Evolutionary conservation across 2,113 vertebrate species (phyloP).

Genomic region (Redunca redunca): DNA sequence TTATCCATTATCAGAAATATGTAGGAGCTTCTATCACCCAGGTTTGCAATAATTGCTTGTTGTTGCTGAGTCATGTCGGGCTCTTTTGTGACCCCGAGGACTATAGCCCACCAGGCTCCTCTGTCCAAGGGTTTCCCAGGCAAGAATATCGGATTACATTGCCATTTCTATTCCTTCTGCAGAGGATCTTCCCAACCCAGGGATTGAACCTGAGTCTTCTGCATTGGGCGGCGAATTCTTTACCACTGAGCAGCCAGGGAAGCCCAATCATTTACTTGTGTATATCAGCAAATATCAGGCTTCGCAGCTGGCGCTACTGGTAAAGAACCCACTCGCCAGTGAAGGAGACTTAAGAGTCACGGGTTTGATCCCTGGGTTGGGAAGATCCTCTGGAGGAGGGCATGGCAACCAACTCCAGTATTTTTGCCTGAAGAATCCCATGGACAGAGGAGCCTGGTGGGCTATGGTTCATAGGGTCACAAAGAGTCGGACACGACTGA

Average conservation of each 20-base stretch:
- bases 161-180: background rate
- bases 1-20: background rate
- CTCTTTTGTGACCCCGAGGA: background rate
- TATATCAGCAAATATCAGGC: background rate
- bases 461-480: background rate
- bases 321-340: background rate
- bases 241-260: background rate
- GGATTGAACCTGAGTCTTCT: background rate
- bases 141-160: background rate
- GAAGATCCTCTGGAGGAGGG: background rate
- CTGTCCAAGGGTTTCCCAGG: background rate
- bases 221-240: background rate
- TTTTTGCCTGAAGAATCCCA: background rate
- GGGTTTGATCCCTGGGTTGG: background rate
- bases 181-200: background rate
- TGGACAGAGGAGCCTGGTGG: background rate
- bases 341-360: background rate
- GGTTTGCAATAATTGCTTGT: background rate
- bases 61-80: background rate
- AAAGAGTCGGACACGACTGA: background rate
- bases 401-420: background rate
- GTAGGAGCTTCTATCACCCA: background rate
- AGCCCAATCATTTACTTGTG: background rate
- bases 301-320: background rate
- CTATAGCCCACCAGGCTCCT: background rate